A percentile compares a stretch with the other conserved stretches of the same genome.
These are phyloP conservation scores for Paramormyrops kingsleyae DNA, from an alignment of 2,113 vertebrate genomes.

Conservation along the genomic window DNA sequence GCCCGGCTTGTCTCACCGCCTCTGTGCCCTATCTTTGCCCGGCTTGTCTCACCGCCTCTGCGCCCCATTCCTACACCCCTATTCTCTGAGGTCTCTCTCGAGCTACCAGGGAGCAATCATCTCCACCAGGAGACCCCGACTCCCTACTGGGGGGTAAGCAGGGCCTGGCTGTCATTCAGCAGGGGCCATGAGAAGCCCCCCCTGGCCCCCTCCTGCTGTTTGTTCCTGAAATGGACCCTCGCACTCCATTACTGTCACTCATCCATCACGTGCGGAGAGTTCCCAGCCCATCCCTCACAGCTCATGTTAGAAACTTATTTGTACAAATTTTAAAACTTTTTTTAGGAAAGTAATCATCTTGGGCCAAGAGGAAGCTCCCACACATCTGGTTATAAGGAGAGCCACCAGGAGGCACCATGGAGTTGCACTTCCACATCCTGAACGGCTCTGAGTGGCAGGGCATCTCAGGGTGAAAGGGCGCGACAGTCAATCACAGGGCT, in stretches of 20 bases:
- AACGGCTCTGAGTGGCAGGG: neutral
- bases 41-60: too few relatives aligned
- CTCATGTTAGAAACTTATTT: conserved; percentile 13
- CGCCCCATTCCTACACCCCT: neutral
- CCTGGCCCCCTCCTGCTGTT: conserved; percentile 40
- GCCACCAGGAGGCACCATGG: neutral
- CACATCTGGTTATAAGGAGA: neutral
- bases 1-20: too few relatives aligned
- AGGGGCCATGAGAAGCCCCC: conserved; percentile 39
- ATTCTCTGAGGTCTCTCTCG: neutral
- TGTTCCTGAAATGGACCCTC: conserved; percentile 49
- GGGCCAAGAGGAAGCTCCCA: neutral
- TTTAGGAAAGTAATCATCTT: neutral
- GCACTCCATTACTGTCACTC: conserved; percentile 61
- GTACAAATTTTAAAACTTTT: neutral
- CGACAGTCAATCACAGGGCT: conserved; percentile 53
- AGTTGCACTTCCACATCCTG: neutral
- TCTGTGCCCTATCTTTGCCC: too few relatives aligned
- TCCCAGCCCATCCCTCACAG: neutral
- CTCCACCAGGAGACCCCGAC: neutral
- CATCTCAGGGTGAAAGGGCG: conserved; percentile 49
- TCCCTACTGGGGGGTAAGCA: conserved; percentile 40
- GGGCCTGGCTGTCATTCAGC: conserved; percentile 40
- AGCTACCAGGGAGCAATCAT: neutral
- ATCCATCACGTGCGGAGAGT: neutral